These are phyloP conservation scores for Megaceryle torquata DNA, from an alignment of 2,113 vertebrate species.

Conservation along the genomic window DNA sequence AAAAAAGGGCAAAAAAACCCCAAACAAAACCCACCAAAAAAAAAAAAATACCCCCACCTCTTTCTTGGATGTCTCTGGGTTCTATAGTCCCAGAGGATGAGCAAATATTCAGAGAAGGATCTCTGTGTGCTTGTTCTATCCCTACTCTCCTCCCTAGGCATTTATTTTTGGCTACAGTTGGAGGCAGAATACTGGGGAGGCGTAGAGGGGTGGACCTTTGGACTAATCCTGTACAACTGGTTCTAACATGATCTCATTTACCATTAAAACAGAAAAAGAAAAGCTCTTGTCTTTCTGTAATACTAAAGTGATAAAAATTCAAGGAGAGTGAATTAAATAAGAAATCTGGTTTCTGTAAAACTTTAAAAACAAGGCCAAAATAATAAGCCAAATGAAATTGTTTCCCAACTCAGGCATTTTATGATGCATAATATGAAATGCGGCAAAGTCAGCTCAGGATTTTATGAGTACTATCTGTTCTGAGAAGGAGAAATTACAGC, in stretches of 20 bases:
- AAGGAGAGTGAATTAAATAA: neutral
- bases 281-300: neutral
- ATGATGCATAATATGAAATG: neutral
- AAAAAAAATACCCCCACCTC: neutral
- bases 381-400: neutral
- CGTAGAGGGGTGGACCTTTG: neutral
- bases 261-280: neutral
- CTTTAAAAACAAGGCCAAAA: neutral
- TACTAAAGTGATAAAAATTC: neutral
- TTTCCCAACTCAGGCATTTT: neutral
- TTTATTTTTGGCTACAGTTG: neutral
- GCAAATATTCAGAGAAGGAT: neutral
- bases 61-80: neutral
- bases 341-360: neutral
- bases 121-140: neutral
- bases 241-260: neutral
- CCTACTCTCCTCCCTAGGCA: neutral
- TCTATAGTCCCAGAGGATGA: neutral
- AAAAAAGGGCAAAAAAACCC: too few species aligned
- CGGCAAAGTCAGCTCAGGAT: neutral
- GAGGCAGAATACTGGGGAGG: neutral
- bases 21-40: neutral
- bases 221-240: neutral
- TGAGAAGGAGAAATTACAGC: conserved; percentile 31
- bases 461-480: neutral